Conservation (phyloP, 2,113 vertebrate species). For the Parus major region DNA sequence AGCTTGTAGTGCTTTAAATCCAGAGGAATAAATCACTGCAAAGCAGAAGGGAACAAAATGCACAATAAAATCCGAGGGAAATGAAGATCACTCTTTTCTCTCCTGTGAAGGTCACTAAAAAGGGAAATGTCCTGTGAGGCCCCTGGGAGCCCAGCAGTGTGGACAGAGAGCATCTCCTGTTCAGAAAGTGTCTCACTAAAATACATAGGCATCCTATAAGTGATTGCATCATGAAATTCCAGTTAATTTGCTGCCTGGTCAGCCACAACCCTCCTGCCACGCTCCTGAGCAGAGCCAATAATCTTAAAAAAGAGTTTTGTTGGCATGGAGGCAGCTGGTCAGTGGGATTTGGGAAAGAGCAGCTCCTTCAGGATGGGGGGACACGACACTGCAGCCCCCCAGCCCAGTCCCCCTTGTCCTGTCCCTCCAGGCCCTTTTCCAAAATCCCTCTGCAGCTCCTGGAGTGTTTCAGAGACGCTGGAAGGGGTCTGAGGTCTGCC, state of each 20-base stretch:
- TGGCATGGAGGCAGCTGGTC: neutral
- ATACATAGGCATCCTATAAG: neutral
- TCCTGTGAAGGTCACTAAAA: constrained; percentile 5
- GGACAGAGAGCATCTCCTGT: constrained; percentile 24
- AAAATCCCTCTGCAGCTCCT: neutral
- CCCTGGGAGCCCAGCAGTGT: neutral
- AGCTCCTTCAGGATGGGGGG: neutral
- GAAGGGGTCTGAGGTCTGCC: neutral
- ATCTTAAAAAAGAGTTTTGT: neutral
- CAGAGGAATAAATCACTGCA: neutral
- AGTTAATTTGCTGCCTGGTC: constrained; percentile 43
- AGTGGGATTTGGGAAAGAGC: neutral
- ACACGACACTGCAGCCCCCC: neutral
- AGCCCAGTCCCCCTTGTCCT: neutral
- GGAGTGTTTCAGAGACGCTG: neutral
- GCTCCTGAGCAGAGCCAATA: neutral
- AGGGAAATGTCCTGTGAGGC: neutral
- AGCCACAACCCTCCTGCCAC: neutral
- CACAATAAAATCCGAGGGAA: neutral
- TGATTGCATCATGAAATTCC: constrained; percentile 41
- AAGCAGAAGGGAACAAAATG: neutral
- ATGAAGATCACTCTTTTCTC: neutral
- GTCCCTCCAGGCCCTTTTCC: neutral
- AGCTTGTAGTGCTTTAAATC: neutral
- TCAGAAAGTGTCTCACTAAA: constrained; percentile 2